Conservation (phyloP, 23 tunicate genomes). For the Oikopleura dioica region DNA sequence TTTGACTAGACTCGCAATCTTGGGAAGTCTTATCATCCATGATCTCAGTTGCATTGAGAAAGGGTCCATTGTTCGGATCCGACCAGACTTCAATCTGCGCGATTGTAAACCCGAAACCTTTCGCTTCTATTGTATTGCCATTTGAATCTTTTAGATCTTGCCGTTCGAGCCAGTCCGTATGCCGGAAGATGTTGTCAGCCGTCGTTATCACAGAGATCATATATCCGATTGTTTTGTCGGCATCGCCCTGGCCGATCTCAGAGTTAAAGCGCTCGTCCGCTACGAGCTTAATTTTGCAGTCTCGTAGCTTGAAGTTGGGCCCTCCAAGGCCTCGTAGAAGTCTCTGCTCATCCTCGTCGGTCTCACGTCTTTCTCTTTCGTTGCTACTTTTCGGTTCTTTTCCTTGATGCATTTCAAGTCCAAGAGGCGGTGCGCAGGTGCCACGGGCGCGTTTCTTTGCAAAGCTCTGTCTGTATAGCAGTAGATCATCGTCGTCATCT, state of each 20-base stretch:
- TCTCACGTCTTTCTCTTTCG: no score
- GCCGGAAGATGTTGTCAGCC: not conserved
- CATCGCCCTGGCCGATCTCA: not conserved
- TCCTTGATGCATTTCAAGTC: not conserved
- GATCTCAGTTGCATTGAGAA: not conserved
- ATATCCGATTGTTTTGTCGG: conserved; percentile 2
- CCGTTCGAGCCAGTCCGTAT: not conserved
- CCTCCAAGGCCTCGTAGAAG: not conserved
- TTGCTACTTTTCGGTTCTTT: not conserved
- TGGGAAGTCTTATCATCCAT: not conserved
- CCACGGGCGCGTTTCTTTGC: not conserved
- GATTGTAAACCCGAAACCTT: not conserved
- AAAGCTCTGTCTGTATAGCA: not conserved
- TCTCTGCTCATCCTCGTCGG: no score
- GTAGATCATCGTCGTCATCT: not conserved
- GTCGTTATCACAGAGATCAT: not conserved
- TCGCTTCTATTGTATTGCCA: not conserved
- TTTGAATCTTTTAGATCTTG: not conserved
- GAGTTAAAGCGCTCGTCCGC: not conserved
- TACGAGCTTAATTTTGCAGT: not conserved
- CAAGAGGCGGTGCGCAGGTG: not conserved
- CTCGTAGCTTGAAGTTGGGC: not conserved
- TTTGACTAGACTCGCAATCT: not conserved
- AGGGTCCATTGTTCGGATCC: not conserved
- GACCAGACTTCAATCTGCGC: not conserved